phyloP scores from a whole-genome alignment of 2,797 vertebrate species.

The Tauraco hartlaubi region DNA sequence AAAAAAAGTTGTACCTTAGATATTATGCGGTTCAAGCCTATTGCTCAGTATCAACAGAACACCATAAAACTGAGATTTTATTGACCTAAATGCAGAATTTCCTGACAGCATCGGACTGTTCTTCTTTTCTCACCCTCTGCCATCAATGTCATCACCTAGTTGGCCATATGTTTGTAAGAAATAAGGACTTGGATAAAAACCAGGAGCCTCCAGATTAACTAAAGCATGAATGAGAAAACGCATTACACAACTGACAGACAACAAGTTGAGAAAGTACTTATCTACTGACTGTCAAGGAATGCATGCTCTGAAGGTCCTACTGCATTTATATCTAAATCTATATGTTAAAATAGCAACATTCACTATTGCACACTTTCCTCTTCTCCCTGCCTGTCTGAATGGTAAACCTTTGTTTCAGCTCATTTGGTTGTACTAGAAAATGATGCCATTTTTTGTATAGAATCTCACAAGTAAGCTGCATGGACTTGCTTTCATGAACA shows the following conservation, averaged over 20 bases:
- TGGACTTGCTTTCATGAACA: background rate
- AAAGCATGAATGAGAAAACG: conserved; percentile 5
- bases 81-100: background rate
- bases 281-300: background rate
- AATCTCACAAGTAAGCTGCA: background rate
- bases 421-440: background rate
- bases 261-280: conserved; percentile 18
- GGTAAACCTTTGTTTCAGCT: background rate
- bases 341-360: background rate
- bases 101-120: background rate
- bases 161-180: background rate
- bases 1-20: background rate
- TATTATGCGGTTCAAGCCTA: background rate
- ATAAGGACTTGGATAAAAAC: background rate
- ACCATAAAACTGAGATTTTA: background rate
- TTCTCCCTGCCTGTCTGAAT: background rate
- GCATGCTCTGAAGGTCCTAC: background rate
- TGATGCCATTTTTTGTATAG: background rate
- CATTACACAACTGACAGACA: background rate
- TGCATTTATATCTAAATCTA: background rate
- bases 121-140: background rate
- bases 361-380: background rate
- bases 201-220: background rate
- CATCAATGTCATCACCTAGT: background rate
- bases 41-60: background rate